phyloP scores from a whole-genome alignment of 2,888 invertebrate genomes.

The Bellardia bayeri region DNA sequence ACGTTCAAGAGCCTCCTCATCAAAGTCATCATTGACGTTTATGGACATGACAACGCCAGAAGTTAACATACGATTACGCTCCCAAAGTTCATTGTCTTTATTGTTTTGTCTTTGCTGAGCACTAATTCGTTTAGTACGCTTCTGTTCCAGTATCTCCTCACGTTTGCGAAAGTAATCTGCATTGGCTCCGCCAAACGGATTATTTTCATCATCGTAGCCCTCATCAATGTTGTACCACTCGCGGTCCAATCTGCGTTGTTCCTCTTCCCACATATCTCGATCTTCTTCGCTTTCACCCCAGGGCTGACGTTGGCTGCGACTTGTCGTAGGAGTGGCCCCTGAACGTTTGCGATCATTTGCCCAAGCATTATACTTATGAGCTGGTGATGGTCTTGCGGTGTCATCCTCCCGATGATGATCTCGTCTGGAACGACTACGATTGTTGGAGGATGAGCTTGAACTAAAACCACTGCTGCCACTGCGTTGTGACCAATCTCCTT shows the following conservation, averaged over 20 bases:
- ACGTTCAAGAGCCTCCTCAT: constrained; percentile 97
- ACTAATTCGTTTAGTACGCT: constrained; percentile 95
- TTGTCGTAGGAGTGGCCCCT: constrained; percentile 87
- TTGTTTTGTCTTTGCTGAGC: constrained; percentile 98
- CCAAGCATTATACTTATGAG: constrained; percentile 92
- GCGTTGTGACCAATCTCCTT: constrained; percentile 81
- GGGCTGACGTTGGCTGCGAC: constrained; percentile 82
- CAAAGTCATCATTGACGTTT: constrained; percentile 95
- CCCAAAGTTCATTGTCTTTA: constrained; percentile 99
- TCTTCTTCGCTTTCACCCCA: constrained; percentile 89
- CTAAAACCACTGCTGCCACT: constrained; percentile 76
- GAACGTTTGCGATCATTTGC: constrained; percentile 88
- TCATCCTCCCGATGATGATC: constrained; percentile 86
- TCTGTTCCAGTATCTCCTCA: constrained; percentile 95
- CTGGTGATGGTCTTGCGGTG: constrained; percentile 93
- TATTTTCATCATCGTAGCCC: constrained; percentile 95
- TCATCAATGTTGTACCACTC: constrained; percentile 99
- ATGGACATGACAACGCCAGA: constrained; percentile 96
- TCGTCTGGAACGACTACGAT: constrained; percentile 77
- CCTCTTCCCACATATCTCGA: constrained; percentile 94
- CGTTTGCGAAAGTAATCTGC: constrained; percentile 97
- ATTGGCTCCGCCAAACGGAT: constrained; percentile 95
- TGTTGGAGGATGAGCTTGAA: constrained; percentile 76
- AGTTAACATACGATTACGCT: constrained; percentile 98
- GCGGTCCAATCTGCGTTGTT: constrained; percentile 94